Base-by-base conservation (phyloP, 2,888 invertebrate species). In the Hypena proboscidalis region DNA sequence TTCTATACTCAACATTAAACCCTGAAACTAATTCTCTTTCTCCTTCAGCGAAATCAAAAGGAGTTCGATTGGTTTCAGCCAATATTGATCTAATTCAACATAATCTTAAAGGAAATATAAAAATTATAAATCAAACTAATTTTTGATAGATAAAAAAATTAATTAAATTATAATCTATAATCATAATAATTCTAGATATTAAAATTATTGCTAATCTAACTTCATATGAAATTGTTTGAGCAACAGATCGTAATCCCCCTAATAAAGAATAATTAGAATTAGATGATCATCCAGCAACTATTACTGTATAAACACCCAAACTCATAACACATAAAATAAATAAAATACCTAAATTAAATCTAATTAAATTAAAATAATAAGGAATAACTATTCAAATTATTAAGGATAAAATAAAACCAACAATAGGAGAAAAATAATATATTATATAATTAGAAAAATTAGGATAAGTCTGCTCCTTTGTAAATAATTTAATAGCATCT, bases 11-110 rank as follows among this genome's bases (percentile, higher is more conserved):
- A 58, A 94, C 86, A 93, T 95, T 95, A 94, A 95, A 95, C 0
- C 95, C 95, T 1, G 94, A 95, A 60, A 95, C 95, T 83, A 95
- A 92, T 60, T 96, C 95, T 48, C 94, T 95, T 64, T 95, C 95
- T 0, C 95, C 95, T 39, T 95, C 95, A 35, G 94, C 93, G 93
- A 95, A 95, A 93, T 95, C 94, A 94, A 95, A 95, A 25, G 94
- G 94, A 66, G 94, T 94, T 0, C 94, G 94, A 92, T 95, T 95
- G 71, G 93, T 93, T 80, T 95, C 94, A 4, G 94, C 94, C 76
- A 95, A 92, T 62, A 90, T 91, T 31, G 93, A 93, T 57, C 91
- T 86, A 67, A 94, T 77, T 67, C 93, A 93, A 73, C 92, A 85
- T 67, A 93, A 76, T 8, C 60, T 60, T 77, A 94, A 86, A 67